Evolutionary conservation across 1,140 invertebrate genomes (phyloP), one percentile per base, ranked within the genome.

Genomic region (Bombus superbus): DNA sequence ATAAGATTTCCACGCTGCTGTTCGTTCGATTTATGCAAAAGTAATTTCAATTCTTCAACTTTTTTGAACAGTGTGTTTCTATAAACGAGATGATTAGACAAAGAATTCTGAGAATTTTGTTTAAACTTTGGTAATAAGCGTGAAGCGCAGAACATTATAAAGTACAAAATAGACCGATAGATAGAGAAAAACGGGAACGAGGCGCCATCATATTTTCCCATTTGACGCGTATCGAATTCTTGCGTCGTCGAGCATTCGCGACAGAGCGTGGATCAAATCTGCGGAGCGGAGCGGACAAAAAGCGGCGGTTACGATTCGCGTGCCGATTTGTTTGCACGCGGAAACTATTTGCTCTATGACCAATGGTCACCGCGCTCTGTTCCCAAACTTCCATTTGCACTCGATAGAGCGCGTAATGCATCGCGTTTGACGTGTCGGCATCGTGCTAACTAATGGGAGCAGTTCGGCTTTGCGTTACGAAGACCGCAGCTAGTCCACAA

Each of bases 301-400:
- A 84, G 82, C 83, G 13, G 64, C 25, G 66, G 53, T 80, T 72
- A 72, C 76, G 38, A 79, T 75, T 75, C 81, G 40, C 32, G 38
- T 62, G 35, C 44, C 53, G 59, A 74, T 74, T 86, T 86, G 69
- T 86, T 81, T 86, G 82, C 44, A 83, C 57, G 28, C 28, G 79
- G 47, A 53, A 68, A 53, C 68, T 81, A 71, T 86, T 83, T 75
- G 72, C 69, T 28, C 76, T 59, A 84, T 69, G 40, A 35, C 40
- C n/a, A 53, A 53, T 82, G 68, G 64, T 2, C 22, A n/a, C 42
- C 69, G 10, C 53, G 6, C 35, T 66, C 32, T 69, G 28, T 79
- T 25, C 53, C 22, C 47, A 35, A 68, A 83, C 73, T 83, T 81
- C 80, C 40, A 75, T 57, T 74, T 80, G 69, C 84, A 71, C 71